These are phyloP conservation scores for Anthonomus grandis DNA, from an alignment of 1,140 invertebrate species.

Conservation along the genomic window DNA sequence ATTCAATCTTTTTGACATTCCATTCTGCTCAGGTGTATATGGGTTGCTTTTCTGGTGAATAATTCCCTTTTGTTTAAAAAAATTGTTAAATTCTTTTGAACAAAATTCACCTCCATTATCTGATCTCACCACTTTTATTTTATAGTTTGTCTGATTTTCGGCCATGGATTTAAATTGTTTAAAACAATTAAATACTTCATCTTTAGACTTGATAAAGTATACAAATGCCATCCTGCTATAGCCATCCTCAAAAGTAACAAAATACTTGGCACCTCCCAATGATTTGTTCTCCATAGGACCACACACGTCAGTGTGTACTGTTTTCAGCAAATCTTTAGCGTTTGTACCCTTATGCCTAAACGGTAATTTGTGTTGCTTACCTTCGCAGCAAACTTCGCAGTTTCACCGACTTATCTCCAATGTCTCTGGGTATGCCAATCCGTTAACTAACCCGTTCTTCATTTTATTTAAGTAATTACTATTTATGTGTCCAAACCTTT, in stretches of 20 bases:
- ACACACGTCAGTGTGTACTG: constrained; percentile 42
- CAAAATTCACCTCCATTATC: constrained; percentile 38
- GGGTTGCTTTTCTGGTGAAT: constrained; percentile 31
- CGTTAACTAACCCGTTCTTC: constrained; percentile 25
- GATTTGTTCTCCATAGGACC: constrained; percentile 41
- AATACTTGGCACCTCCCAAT: constrained; percentile 44
- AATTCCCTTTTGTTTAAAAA: constrained; percentile 35
- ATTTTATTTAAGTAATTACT: constrained; percentile 22
- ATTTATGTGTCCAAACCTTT: constrained; percentile 39
- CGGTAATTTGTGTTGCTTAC: constrained; percentile 38
- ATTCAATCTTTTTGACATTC: constrained; percentile 47
- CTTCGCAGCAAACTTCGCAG: constrained; percentile 41
- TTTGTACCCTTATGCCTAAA: constrained; percentile 31
- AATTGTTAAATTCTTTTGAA: constrained; percentile 33
- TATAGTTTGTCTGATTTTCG: too few relatives aligned
- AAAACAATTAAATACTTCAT: constrained; percentile 33
- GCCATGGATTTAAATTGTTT: constrained; percentile 38
- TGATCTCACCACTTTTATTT: constrained; percentile 39
- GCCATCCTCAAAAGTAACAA: constrained; percentile 46
- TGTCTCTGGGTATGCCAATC: constrained; percentile 21
- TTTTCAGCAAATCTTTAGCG: constrained; percentile 34
- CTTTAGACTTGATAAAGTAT: constrained; percentile 45
- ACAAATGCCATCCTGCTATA: constrained; percentile 41
- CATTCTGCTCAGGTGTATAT: constrained; percentile 50
- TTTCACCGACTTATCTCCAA: constrained; percentile 16